Conservation (phyloP, 2,797 vertebrate species). For the Muraenolepis orangiensis region DNA sequence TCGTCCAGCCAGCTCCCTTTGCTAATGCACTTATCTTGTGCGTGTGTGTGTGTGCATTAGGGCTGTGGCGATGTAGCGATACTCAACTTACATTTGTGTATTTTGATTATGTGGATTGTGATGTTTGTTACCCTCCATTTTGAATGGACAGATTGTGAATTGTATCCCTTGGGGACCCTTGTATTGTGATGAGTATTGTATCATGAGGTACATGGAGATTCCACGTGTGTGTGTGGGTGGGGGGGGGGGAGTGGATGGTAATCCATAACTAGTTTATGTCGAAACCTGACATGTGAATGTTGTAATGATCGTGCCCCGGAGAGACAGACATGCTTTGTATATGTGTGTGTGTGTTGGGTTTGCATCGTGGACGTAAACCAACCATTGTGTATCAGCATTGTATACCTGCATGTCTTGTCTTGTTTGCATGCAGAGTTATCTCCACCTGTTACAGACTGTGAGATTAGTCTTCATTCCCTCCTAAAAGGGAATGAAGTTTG, state of each 20-base stretch:
- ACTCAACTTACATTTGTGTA: too few species aligned
- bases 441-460: slow-evolving; percentile 23
- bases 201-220: too few species aligned
- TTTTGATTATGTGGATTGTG: neutral
- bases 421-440: slow-evolving; percentile 30
- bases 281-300: slow-evolving; percentile 33
- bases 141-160: too few species aligned
- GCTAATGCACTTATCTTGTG: slow-evolving; percentile 66
- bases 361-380: slow-evolving; percentile 30
- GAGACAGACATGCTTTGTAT: slow-evolving; percentile 44
- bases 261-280: slow-evolving; percentile 52
- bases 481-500: neutral
- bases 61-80: too few species aligned
- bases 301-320: slow-evolving; percentile 26
- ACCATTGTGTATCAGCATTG: slow-evolving; percentile 10
- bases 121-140: too few species aligned
- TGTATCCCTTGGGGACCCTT: too few species aligned
- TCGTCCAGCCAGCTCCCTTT: slow-evolving; percentile 64
- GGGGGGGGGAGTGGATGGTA: slow-evolving; percentile 20
- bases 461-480: neutral
- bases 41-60: neutral
- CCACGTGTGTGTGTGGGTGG: too few species aligned
- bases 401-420: slow-evolving; percentile 38
- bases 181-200: too few species aligned
- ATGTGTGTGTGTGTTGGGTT: slow-evolving; percentile 23